Percentiles rank a stretch among this genome's conserved stretches.
Evolutionary conservation across 2,888 invertebrate species (phyloP).

Genomic region (Sarcophaga rosellei): DNA sequence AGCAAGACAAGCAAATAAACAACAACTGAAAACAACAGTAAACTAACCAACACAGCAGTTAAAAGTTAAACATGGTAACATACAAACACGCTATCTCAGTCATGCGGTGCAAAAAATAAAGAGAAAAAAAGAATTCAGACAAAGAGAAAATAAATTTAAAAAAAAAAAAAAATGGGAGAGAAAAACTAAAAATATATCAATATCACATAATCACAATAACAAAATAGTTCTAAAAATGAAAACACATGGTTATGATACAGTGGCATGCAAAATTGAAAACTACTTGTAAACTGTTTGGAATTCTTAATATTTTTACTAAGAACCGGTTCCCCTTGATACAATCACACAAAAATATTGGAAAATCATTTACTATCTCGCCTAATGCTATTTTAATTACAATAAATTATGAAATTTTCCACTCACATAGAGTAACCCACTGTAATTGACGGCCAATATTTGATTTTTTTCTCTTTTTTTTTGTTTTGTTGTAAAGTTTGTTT

Average conservation of each 20-base stretch:
- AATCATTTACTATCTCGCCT: too few species aligned
- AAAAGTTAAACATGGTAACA: slow-evolving; percentile 35
- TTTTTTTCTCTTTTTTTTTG: not conserved
- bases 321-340: too few species aligned
- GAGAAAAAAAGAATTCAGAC: not conserved
- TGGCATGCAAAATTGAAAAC: not conserved
- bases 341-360: too few species aligned
- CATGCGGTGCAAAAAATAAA: not conserved
- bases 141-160: not conserved
- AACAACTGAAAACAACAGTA: slow-evolving; percentile 45
- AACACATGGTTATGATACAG: not conserved
- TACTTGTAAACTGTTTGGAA: too few species aligned
- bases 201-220: not conserved
- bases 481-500: not conserved
- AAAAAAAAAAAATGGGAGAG: not conserved
- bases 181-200: not conserved
- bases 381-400: too few species aligned
- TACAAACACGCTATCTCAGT: slow-evolving; percentile 38
- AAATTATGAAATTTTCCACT: too few species aligned
- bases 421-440: not conserved
- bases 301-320: too few species aligned
- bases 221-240: not conserved
- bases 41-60: slow-evolving; percentile 26
- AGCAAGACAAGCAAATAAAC: not conserved
- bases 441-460: not conserved